Evolutionary conservation across 1,140 invertebrate species (phyloP), one percentile per base, ranked within the genome.

Genomic region (Euura saliciscinereae): DNA sequence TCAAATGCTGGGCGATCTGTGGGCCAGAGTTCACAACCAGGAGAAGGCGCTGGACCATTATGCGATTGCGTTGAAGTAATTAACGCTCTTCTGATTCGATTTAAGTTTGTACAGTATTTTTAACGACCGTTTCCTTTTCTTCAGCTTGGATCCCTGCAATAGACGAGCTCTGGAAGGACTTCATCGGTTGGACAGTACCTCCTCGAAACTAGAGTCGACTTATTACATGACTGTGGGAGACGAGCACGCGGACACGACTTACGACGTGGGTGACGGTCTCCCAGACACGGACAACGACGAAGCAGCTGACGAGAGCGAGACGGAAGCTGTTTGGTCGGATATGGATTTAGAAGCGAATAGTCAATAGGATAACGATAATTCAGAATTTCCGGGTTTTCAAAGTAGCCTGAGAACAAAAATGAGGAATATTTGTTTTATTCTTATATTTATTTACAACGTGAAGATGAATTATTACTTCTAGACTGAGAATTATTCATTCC

Each of bases 21-120:
- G 86, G 78, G 80, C 85, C 10, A 83, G 85, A 70, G 77, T 89
- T 59, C 86, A 87, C 45, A 92, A 93, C 74, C 90, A 92, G 70
- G 91, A 92, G 59, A 93, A 93, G 77, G 93, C 93, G 64, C 87
- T 94, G 45, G 90, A 93, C 78, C 92, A 94, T 79, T 94, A 92
- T 79, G 90, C 89, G 68, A 90, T 91, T 75, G 93, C 93, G 43
- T 83, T 94, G 59, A 92, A 90, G 91, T 93, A 87, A 82, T 81
- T 73, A 44, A 28, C 13, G 51, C 51, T 11, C 43, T 66, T 45
- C 43, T n/a, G 11, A 11, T 69, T 43, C 43, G 0, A 69, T 28
- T 51, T 70, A 72, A 69, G 66, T 44, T 74, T 8, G 11, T 77
- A 76, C 68, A 64, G 69, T 45, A 76, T 71, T 70, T 73, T 67